Evolutionary conservation across 2,888 invertebrate species (phyloP), one percentile per base, ranked within the genome.

Genomic region (Caenorhabditis zanzibari): DNA sequence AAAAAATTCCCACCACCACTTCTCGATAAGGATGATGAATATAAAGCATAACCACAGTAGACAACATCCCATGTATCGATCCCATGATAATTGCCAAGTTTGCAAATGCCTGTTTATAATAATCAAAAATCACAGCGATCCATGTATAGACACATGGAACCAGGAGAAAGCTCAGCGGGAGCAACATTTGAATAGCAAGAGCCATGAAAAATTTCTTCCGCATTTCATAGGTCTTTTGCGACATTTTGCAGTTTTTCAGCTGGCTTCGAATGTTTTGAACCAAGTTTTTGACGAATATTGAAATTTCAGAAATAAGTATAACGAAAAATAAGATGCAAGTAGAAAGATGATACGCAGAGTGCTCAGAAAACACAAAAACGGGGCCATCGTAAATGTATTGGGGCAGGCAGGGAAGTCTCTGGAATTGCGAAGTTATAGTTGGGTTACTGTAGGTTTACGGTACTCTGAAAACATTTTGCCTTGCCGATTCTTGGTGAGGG

Each of bases 11-110:
- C 0, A 54, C 6, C 1, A 58, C n/a, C 3, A n/a, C 58, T 58
- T 59, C 22, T 10, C 59, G 92, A 85, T 88, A 84, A 88, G 92
- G 85, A 84, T 84, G 68, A 91, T 59, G 59, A 19, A 59, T 12
- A 4, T 19, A 59, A 2, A 38, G 6, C 66, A 66, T 49, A n/a
- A 49, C 63, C 26, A 64, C 1, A 0, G 63, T 47, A 26, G 63
- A 41, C 12, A 64, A 4, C 10, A 64, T 4, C 19, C 66, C 66
- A 49, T 66, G 49, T 9, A 19, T 19, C 10, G 64, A 26, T n/a
- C n/a, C 64, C 12, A n/a, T 47, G 12, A 24, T 38, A 14, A 61
- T 14, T 26, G 24, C 63, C 12, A 63, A 19, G 24, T 63, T 63
- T 0, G 44, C 16, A 47, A 26, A 24, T 2, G 63, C 44, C 10